A percentile compares a stretch with the other conserved stretches of the same genome.
phyloP scores from a whole-genome alignment of 2,888 invertebrate genomes.

The Synergus laeviventris region DNA sequence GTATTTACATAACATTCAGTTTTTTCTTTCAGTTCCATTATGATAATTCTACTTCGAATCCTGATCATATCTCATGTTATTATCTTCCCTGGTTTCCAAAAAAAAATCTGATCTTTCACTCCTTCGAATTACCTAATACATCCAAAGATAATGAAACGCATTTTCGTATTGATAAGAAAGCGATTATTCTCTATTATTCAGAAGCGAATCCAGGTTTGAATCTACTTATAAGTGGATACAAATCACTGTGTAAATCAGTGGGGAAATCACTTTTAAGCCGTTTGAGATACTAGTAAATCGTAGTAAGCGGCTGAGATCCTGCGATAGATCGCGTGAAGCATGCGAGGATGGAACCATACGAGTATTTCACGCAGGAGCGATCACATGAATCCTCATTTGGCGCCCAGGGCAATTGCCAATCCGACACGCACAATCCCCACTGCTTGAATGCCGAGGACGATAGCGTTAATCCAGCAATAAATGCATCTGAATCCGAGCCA shows the following conservation, averaged over 20 bases:
- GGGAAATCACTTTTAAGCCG: slow-evolving; percentile 30
- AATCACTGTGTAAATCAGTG: slow-evolving; percentile 20
- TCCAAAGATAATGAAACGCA: background rate
- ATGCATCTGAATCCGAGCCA: slow-evolving; percentile 38
- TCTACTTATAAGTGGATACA: slow-evolving; percentile 4
- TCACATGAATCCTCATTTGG: slow-evolving; percentile 35
- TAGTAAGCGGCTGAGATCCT: slow-evolving; percentile 8
- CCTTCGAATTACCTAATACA: background rate
- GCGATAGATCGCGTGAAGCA: slow-evolving; percentile 38
- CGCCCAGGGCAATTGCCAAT: slow-evolving; percentile 33
- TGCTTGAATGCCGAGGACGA: background rate
- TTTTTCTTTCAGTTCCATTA: too few relatives aligned
- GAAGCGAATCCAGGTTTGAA: background rate
- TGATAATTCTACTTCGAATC: background rate
- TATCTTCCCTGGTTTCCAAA: background rate
- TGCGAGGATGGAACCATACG: slow-evolving; percentile 50
- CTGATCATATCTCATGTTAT: background rate
- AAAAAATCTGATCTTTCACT: background rate
- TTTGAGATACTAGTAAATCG: slow-evolving; percentile 32
- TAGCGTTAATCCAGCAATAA: slow-evolving; percentile 36
- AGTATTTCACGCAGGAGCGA: slow-evolving; percentile 40
- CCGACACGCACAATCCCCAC: slow-evolving; percentile 19
- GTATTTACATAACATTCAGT: too few relatives aligned
- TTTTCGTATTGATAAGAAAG: background rate
- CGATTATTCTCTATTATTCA: background rate